Percentiles rank a stretch among this genome's conserved stretches.
Conservation (phyloP, 2,797 vertebrate species). For the Enoplosus armatus region DNA sequence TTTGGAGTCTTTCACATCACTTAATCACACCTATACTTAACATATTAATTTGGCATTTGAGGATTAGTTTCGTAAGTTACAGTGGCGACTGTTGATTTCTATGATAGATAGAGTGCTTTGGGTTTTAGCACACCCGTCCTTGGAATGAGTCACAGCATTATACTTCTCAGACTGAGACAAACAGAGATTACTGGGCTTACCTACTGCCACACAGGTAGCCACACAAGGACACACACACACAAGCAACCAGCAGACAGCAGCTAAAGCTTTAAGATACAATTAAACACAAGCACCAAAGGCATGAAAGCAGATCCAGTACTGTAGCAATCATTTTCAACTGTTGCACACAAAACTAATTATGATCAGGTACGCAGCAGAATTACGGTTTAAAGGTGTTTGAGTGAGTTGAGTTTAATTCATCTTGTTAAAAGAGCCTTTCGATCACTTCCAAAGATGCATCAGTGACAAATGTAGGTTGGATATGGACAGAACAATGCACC, state of each 20-base stretch:
- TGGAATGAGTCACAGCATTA: slow-evolving; percentile 80
- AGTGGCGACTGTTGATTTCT: slow-evolving; percentile 70
- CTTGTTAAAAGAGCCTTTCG: background rate
- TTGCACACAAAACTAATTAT: background rate
- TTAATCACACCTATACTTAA: slow-evolving; percentile 76
- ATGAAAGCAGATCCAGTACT: slow-evolving; percentile 40
- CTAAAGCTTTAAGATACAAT: slow-evolving; percentile 63
- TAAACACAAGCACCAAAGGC: slow-evolving; percentile 50
- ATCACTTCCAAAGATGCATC: slow-evolving; percentile 2
- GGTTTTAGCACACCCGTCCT: slow-evolving; percentile 67
- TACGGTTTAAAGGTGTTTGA: background rate
- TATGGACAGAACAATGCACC: background rate
- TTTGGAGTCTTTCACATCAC: slow-evolving; percentile 61
- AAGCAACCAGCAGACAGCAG: slow-evolving; percentile 56
- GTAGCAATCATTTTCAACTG: slow-evolving; percentile 47
- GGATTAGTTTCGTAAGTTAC: slow-evolving; percentile 74
- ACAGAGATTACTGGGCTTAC: slow-evolving; percentile 81
- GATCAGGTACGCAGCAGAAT: background rate
- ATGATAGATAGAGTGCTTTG: slow-evolving; percentile 71
- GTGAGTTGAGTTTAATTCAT: background rate
- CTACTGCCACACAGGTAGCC: slow-evolving; percentile 80
- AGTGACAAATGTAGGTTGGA: background rate
- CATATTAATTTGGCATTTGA: slow-evolving; percentile 80
- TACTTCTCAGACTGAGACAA: slow-evolving; percentile 81
- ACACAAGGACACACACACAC: slow-evolving; percentile 50